Evolutionary conservation across 2,888 invertebrate genomes (phyloP), one percentile per base, ranked within the genome.

Genomic region (Oscheius sp.): DNA sequence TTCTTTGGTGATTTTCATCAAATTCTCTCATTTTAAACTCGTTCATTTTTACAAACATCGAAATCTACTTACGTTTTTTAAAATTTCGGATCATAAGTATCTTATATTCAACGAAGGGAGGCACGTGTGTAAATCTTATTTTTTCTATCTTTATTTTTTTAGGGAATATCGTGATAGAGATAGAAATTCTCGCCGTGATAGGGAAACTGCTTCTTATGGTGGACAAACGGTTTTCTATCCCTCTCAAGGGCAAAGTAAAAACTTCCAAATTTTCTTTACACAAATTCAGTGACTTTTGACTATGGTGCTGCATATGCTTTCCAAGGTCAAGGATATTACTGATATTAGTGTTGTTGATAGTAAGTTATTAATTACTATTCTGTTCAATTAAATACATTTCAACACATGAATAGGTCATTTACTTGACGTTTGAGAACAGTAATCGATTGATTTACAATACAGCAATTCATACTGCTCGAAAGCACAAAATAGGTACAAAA

Each of bases 171-270:
- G 41, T 12, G 41, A 41, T 2, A 41, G 56, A 12, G 56, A 56
- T 22, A 36, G 36, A n/a, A 24, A 33, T 14, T 33, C 22, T 20
- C 54, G 33, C 14, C 54, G 54, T 30, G 56, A 56, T 33, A 32
- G 56, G n/a, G 56, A 56, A 22, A 30, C 47, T 12, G 50, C 26
- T 12, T 24, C 36, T 9, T 9, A 33, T 17, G 33, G 22, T 5
- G 17, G 24, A 12, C 56, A 56, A 33, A 24, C 33, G 8, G 38
- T 56, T 14, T 56, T 17, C 36, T 56, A 56, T 14, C 56, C 36
- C 24, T 38, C 56, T 17, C 56, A 56, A 33, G 56, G 36, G 38
- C 56, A 56, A 22, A 26, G 50, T 50, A 24, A 41, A 17, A 17
- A 17, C 12, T 41, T 20, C 4, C 41, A 41, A 9, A 41, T 17